Base-by-base conservation (phyloP, 2,888 invertebrate species). In the Caenorhabditis macrosperma region DNA sequence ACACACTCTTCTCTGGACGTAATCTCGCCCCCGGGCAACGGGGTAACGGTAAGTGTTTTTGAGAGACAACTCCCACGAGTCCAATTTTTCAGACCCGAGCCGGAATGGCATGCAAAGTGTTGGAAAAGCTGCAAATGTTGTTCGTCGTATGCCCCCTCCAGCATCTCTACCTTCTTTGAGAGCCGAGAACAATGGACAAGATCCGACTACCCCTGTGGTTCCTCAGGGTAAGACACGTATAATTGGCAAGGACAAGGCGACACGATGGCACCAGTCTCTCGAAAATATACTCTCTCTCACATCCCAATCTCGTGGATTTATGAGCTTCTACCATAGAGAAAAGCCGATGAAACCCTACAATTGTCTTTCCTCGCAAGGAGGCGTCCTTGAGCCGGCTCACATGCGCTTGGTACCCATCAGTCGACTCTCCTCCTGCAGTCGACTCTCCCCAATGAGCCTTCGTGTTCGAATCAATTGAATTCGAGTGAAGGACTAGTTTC, bases 91-190 rank as follows among this genome's bases (percentile, higher is more conserved):
- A 68, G 76, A 68, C 67, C 69, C 78, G 41, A 82, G 97, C 92
- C 96, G 97, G 96, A 97, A 97, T 94, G 87, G 87, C 72, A 95
- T 98, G 95, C 98, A 98, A 95, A 95, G 95, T 93, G 94, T 99
- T 94, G 98, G 98, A 93, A 98, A 97, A 94, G 95, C 97, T 93
- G 95, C 95, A 92, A 95, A 95, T 93, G 95, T 96, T 64, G 90
- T 91, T 92, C 95, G 98, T 93, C 95, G 98, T 92, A 96, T 97
- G 93, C 93, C 93, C 82, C 93, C 93, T 86, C 97, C 98, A 92
- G 96, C 96, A 92, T 96, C 97, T 93, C 93, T 98, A 93, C 98
- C 98, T 92, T 98, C 97, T 94, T 93, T 98, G 93, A 98, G 96
- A 94, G 96, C 97, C 92, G 98, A 99, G 93, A 94, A 94, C 91